Evolutionary conservation across 2,888 invertebrate genomes (phyloP).

Genomic region (Isoperla grammatica): DNA sequence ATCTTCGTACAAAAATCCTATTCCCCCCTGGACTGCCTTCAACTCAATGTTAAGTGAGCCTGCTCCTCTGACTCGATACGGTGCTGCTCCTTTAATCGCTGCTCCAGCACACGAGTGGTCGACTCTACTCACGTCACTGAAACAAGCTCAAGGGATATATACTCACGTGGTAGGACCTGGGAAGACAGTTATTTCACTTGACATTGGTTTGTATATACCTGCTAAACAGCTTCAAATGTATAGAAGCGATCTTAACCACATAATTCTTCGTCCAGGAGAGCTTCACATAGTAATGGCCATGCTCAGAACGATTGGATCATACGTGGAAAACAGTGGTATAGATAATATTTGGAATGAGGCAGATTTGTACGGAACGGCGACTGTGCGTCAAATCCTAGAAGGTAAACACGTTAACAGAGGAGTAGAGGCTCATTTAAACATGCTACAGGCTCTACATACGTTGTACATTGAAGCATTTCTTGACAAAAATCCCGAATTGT

Average conservation of each 20-base stretch:
- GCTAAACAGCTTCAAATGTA: background rate
- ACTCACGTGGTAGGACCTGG: conserved; percentile 8
- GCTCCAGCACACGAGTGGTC: conserved; percentile 12
- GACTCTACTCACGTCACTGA: conserved; percentile 15
- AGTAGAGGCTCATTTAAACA: background rate
- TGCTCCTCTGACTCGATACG: background rate
- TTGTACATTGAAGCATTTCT: conserved; percentile 2
- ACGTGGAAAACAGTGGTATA: conserved; percentile 8
- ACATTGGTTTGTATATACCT: conserved; percentile 3
- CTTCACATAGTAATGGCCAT: conserved; percentile 18
- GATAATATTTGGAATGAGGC: background rate
- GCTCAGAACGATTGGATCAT: conserved; percentile 1
- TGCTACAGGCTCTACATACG: background rate
- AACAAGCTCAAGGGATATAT: conserved; percentile 12
- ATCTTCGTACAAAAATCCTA: too few species aligned
- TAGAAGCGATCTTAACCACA: conserved; percentile 4
- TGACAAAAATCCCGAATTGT: background rate
- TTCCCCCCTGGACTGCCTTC: conserved; percentile 11
- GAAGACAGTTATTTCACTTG: conserved; percentile 5
- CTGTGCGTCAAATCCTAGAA: conserved; percentile 1
- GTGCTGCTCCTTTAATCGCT: conserved; percentile 2
- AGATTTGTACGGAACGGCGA: background rate
- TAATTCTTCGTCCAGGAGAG: conserved; percentile 23
- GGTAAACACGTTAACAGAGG: background rate
- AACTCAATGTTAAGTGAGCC: conserved; percentile 3